These are phyloP conservation scores for Python bivittatus DNA, from an alignment of 2,113 vertebrate genomes.

Conservation along the genomic window DNA sequence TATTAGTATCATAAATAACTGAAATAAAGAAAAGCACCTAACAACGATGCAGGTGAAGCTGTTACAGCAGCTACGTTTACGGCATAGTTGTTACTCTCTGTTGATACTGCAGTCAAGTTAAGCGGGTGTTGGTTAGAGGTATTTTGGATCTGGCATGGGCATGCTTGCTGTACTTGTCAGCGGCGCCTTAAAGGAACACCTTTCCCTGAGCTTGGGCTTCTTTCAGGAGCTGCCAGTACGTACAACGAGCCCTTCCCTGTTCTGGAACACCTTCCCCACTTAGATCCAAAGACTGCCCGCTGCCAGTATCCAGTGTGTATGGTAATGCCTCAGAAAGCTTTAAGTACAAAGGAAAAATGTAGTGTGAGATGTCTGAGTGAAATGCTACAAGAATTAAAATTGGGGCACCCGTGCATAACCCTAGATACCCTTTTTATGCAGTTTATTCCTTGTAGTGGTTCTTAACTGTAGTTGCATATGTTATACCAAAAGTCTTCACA, in stretches of 20 bases:
- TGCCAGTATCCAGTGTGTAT: background rate
- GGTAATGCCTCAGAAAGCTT: background rate
- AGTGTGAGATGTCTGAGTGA: background rate
- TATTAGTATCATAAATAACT: background rate
- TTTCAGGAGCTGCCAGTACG: background rate
- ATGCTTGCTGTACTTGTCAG: background rate
- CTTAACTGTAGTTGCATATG: background rate
- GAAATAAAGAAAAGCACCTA: background rate
- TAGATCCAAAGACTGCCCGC: background rate
- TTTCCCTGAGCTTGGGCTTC: background rate
- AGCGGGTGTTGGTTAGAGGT: background rate
- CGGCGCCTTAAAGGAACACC: background rate
- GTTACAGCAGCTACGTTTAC: background rate
- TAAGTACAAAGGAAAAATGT: background rate
- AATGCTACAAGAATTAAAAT: background rate
- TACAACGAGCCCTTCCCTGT: background rate
- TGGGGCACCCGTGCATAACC: background rate
- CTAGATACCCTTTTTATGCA: background rate
- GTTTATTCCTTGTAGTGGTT: background rate
- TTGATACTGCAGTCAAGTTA: background rate
- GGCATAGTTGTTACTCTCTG: background rate
- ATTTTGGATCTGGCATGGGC: background rate
- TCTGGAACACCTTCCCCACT: background rate
- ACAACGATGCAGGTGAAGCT: background rate
- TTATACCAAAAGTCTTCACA: background rate